Percentiles rank a stretch among this genome's conserved stretches.
These are phyloP conservation scores for Eueides isabella DNA, from an alignment of 1,140 invertebrate genomes.

Conservation along the genomic window DNA sequence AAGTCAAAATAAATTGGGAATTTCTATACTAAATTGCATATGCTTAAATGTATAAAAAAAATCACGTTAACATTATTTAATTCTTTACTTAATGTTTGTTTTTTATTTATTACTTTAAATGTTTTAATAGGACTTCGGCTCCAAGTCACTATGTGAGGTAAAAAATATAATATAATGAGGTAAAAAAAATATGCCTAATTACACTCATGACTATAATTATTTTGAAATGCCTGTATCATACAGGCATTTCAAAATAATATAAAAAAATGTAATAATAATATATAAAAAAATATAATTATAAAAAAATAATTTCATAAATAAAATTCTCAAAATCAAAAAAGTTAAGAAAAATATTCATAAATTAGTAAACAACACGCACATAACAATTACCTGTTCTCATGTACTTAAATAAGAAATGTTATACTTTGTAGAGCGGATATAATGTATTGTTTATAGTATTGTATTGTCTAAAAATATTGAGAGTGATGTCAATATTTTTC, in stretches of 20 bases:
- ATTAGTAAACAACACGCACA: conserved; percentile 4
- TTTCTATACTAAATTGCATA: no score
- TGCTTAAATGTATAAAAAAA: no score
- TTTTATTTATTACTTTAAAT: no score
- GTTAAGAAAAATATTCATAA: neutral
- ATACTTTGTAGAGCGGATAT: neutral
- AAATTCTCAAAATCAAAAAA: neutral
- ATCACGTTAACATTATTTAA: neutral
- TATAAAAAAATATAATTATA: neutral
- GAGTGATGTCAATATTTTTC: conserved; percentile 8
- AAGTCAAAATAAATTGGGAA: no score
- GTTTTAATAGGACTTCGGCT: no score
- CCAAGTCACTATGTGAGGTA: no score
- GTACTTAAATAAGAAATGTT: neutral
- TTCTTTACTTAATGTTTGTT: no score
- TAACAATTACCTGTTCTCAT: neutral
- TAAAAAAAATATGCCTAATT: no score
- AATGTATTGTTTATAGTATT: neutral
- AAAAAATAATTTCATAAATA: neutral
- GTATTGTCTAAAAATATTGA: conserved; percentile 4
- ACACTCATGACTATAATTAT: no score
- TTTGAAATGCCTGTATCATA: no score
- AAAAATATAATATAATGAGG: no score
- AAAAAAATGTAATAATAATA: neutral
- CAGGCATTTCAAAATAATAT: neutral